A percentile compares a stretch with the other conserved stretches of the same genome.
Evolutionary conservation across 2,888 invertebrate genomes (phyloP).

Genomic region (Archips crataeganus): DNA sequence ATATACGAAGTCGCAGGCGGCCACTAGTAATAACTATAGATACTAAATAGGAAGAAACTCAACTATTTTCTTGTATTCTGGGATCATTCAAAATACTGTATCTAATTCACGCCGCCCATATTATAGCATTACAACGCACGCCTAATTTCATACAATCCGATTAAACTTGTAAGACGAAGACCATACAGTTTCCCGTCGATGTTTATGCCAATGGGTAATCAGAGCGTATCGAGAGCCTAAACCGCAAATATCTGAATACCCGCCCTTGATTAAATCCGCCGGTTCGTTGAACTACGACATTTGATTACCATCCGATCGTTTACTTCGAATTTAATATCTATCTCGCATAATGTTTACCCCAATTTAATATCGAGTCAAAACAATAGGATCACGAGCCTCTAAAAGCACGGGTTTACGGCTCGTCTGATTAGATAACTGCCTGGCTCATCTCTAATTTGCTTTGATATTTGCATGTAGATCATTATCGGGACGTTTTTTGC

Average conservation of each 20-base stretch:
- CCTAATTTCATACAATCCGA: constrained; percentile 12
- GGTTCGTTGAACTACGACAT: constrained; percentile 31
- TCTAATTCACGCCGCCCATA: background rate
- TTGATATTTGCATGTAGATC: constrained; percentile 12
- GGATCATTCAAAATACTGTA: background rate
- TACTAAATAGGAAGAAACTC: too few relatives aligned
- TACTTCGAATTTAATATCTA: constrained; percentile 15
- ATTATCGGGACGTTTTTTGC: constrained; percentile 10
- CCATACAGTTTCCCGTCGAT: background rate
- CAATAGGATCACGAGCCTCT: constrained; percentile 18
- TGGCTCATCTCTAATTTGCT: constrained; percentile 8
- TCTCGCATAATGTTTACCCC: constrained; percentile 14
- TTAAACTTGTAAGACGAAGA: constrained; percentile 5
- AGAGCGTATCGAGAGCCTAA: constrained; percentile 22
- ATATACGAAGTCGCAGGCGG: too few relatives aligned
- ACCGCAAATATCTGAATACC: constrained; percentile 28
- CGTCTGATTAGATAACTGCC: constrained; percentile 15
- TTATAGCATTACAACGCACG: background rate
- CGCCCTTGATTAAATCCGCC: constrained; percentile 25
- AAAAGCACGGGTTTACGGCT: constrained; percentile 15
- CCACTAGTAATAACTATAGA: too few relatives aligned
- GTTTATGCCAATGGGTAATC: constrained; percentile 14
- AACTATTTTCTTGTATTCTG: background rate
- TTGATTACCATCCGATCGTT: constrained; percentile 22
- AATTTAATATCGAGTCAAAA: constrained; percentile 20